These are phyloP conservation scores for Platycheirus rosarum DNA, from an alignment of 2,888 invertebrate genomes.

Conservation along the genomic window DNA sequence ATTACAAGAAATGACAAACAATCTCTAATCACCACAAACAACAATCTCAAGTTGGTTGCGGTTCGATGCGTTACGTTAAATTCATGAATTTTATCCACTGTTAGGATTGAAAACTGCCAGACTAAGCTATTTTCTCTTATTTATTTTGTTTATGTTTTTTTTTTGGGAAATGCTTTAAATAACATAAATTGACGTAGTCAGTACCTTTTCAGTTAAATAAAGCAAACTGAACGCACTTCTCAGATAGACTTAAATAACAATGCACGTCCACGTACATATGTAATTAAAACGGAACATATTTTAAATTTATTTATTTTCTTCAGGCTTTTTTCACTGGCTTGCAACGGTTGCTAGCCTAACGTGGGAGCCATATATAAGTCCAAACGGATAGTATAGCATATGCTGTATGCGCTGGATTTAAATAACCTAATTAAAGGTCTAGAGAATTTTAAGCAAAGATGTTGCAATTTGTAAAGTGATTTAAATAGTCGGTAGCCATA, in stretches of 20 bases:
- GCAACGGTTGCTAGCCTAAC: background rate
- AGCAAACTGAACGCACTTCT: slow-evolving; percentile 36
- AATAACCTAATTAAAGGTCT: slow-evolving; percentile 15
- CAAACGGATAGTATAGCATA: too few species aligned
- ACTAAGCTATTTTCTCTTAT: slow-evolving; percentile 38
- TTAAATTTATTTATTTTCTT: slow-evolving; percentile 28
- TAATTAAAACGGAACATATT: slow-evolving; percentile 48
- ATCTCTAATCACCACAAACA: background rate
- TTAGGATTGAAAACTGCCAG: slow-evolving; percentile 22
- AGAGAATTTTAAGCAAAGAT: background rate
- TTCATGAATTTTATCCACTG: slow-evolving; percentile 36
- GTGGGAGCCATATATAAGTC: too few species aligned
- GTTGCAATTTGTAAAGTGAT: background rate
- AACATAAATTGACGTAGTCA: background rate
- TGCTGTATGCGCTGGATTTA: slow-evolving; percentile 6
- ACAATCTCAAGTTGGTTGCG: background rate
- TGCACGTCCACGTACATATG: too few species aligned
- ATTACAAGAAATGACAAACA: too few species aligned
- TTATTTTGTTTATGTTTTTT: too few species aligned
- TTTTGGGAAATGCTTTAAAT: too few species aligned
- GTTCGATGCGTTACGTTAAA: slow-evolving; percentile 23
- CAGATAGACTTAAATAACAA: slow-evolving; percentile 50
- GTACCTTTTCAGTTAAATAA: slow-evolving; percentile 32
- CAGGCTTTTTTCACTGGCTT: background rate
- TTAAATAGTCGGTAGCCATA: too few species aligned